A percentile compares a stretch with the other conserved stretches of the same genome.
These are phyloP conservation scores for Sylvicola cinctus DNA, from an alignment of 2,888 invertebrate species.

Conservation along the genomic window DNA sequence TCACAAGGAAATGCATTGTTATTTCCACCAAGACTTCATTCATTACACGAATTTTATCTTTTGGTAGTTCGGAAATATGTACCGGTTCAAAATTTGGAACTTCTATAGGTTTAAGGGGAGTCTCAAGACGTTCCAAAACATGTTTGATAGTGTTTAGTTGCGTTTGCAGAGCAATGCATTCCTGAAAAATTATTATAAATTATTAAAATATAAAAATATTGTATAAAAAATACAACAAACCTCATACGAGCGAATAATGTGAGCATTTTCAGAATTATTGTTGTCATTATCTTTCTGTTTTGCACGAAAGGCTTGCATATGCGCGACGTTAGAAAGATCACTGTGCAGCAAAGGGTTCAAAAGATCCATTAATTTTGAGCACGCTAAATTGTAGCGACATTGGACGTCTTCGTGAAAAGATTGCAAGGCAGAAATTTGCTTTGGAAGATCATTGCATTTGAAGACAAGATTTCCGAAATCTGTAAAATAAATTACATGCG, in stretches of 20 bases:
- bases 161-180: conserved; percentile 73
- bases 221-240: conserved; percentile 18
- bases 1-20: conserved; percentile 47
- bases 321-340: conserved; percentile 63
- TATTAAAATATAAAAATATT: no score
- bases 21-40: conserved; percentile 67
- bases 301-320: conserved; percentile 65
- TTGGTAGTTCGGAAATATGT: conserved; percentile 28
- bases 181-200: conserved; percentile 27
- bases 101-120: conserved; percentile 14
- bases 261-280: conserved; percentile 24
- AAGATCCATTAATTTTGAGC: conserved; percentile 61
- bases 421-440: conserved; percentile 41
- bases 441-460: conserved; percentile 17
- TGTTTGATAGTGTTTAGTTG: conserved; percentile 69
- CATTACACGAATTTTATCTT: conserved; percentile 65
- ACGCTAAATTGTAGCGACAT: conserved; percentile 63
- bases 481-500: neutral
- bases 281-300: conserved; percentile 38
- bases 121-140: conserved; percentile 53
- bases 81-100: no score
- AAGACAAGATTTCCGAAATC: no score
- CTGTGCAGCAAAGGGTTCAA: conserved; percentile 55
- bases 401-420: conserved; percentile 60
- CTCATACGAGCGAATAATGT: conserved; percentile 30